Conservation (phyloP, 2,797 vertebrate genomes). For the Gambelia wislizenii region DNA sequence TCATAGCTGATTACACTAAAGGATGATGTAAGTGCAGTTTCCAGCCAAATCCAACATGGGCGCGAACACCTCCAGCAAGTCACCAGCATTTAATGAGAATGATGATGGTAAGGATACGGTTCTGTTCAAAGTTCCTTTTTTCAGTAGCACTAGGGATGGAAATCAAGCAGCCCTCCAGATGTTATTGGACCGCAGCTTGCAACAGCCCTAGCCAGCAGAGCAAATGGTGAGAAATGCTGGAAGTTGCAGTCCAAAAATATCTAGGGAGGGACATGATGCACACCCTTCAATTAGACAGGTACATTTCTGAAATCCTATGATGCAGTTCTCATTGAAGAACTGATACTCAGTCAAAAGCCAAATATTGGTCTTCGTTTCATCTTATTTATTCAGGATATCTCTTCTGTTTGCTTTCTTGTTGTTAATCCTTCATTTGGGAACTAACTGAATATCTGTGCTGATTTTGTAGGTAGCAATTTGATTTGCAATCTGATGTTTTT, state of each 20-base stretch:
- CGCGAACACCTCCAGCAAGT: conserved; percentile 80
- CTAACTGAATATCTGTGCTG: background rate
- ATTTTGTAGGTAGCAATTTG: background rate
- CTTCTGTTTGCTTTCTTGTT: background rate
- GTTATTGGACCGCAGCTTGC: background rate
- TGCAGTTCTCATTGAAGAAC: rapidly evolving
- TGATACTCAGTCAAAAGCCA: background rate
- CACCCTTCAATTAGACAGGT: background rate
- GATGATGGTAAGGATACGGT: conserved; percentile 78
- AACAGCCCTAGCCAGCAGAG: background rate
- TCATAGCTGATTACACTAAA: rapidly evolving
- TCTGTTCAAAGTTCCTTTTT: background rate
- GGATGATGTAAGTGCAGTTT: conserved; percentile 38
- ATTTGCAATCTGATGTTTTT: background rate
- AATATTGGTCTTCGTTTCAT: background rate
- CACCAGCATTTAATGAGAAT: conserved; percentile 67
- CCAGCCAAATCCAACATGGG: conserved; percentile 75
- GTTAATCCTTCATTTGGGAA: background rate
- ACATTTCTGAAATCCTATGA: rapidly evolving
- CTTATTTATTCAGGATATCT: background rate
- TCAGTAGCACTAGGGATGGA: background rate
- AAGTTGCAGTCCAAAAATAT: background rate
- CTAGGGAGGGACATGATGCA: background rate
- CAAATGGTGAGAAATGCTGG: background rate
- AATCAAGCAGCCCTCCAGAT: background rate